A percentile compares a stretch with the other conserved stretches of the same genome.
These are phyloP conservation scores for Teinopalpus imperialis DNA, from an alignment of 2,888 invertebrate genomes.

Conservation along the genomic window DNA sequence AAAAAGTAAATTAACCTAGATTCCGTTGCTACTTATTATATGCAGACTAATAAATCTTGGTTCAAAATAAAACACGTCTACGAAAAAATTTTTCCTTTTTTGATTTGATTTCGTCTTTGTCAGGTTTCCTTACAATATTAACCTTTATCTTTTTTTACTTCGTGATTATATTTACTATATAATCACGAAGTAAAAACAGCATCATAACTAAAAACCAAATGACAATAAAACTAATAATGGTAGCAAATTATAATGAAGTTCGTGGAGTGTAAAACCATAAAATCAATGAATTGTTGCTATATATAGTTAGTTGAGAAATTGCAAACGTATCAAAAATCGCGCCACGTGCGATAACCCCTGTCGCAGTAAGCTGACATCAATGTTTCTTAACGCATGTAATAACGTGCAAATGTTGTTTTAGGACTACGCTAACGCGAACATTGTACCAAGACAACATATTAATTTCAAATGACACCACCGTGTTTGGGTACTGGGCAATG, in stretches of 20 bases:
- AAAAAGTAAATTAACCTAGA: too few species aligned
- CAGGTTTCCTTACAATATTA: too few species aligned
- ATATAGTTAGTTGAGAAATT: constrained; percentile 34
- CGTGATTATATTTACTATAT: too few species aligned
- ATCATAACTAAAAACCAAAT: too few species aligned
- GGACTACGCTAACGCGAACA: constrained; percentile 50
- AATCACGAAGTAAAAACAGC: too few species aligned
- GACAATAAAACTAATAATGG: too few species aligned
- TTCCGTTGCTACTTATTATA: too few species aligned
- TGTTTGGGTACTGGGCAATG: constrained; percentile 21
- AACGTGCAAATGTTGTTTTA: constrained; percentile 53
- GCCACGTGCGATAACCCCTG: constrained; percentile 26
- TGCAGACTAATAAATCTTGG: too few species aligned
- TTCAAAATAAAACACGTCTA: too few species aligned
- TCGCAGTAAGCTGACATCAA: constrained; percentile 32
- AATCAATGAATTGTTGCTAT: constrained; percentile 26
- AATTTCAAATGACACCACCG: constrained; percentile 50
- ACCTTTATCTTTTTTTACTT: too few species aligned
- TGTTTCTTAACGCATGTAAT: constrained; percentile 40
- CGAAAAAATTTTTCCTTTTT: too few species aligned
- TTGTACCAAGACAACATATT: constrained; percentile 54
- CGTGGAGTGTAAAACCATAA: constrained; percentile 8
- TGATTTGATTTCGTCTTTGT: too few species aligned
- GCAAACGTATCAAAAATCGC: constrained; percentile 34
- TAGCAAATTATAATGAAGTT: neutral